Base-by-base conservation (phyloP, 2,888 invertebrate genomes). In the Ptilodon capucinus region DNA sequence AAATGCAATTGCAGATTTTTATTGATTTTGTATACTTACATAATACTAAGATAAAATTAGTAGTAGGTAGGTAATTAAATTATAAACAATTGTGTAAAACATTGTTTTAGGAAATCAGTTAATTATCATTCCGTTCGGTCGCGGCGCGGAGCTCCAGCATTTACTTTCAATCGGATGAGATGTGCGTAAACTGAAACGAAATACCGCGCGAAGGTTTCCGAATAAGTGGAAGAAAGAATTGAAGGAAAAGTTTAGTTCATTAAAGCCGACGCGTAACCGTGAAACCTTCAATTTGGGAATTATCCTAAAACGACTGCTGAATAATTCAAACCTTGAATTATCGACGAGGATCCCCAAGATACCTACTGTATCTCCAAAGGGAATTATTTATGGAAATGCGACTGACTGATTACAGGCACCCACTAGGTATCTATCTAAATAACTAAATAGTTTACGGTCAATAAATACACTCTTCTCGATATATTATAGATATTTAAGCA, bases 321-420 rank as follows among this genome's bases (percentile, higher is more conserved):
- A 86, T 86, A 74, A 86, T 86, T 86, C 82, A 84, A 79, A 74
- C 70, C 71, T 66, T 79, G 80, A 83, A 84, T 84, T 83, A 84
- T 85, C 82, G 80, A 78, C 73, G 75, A 77, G 70, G 69, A 78
- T 82, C 78, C 75, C 65, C 67, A 68, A 71, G 71, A 75, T 72
- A 75, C 14, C 32, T 32, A 38, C 76, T 74, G 77, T 83, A 77
- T 81, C 78, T 74, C 57, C 56, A 68, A 74, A 74, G 74, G 70
- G 75, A 79, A 81, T 82, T 81, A 79, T 81, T 80, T 78, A 79
- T 79, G 81, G 67, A 75, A 82, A 83, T 77, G 63, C 69, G 63
- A 70, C 71, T 71, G 66, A 71, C 68, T 67, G 66, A 52, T 53
- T 49, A 48, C 58, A 45, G 65, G 69, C 76, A 71, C 65, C 59